Evolutionary conservation across 2,113 vertebrate species (phyloP).

Genomic region (Chitala chitala): DNA sequence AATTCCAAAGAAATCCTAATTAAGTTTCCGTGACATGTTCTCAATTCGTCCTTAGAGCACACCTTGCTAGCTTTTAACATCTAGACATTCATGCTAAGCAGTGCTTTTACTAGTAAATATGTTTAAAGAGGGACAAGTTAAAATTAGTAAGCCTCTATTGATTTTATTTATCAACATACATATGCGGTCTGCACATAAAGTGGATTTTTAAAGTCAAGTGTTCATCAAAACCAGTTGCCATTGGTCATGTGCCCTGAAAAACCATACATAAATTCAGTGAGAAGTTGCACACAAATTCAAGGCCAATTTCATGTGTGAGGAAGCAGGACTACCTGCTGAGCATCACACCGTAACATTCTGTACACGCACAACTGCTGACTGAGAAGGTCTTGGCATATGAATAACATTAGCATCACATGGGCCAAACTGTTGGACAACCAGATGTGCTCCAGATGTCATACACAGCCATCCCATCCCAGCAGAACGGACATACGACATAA

Average conservation of each 20-base stretch:
- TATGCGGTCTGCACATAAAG: too few relatives aligned
- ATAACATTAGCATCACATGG: neutral
- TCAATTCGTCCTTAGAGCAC: neutral
- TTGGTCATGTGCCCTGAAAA: neutral
- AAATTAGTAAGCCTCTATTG: neutral
- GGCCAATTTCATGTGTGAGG: too few relatives aligned
- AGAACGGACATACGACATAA: too few relatives aligned
- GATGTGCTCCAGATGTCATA: neutral
- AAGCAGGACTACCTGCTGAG: too few relatives aligned
- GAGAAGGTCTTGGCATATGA: neutral
- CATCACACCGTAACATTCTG: neutral
- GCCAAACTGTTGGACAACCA: neutral
- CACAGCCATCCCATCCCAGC: too few relatives aligned
- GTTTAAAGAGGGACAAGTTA: neutral
- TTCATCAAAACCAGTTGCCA: neutral
- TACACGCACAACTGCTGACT: neutral
- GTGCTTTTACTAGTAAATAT: neutral
- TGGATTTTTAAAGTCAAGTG: neutral
- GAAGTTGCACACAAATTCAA: too few relatives aligned
- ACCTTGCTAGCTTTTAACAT: neutral
- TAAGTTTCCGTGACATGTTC: neutral
- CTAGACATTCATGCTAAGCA: neutral
- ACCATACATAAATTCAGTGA: too few relatives aligned
- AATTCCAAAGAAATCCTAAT: constrained; percentile 14
- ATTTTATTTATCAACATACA: neutral